These are phyloP conservation scores for Phengaris arion DNA, from an alignment of 2,888 invertebrate genomes.

Conservation along the genomic window DNA sequence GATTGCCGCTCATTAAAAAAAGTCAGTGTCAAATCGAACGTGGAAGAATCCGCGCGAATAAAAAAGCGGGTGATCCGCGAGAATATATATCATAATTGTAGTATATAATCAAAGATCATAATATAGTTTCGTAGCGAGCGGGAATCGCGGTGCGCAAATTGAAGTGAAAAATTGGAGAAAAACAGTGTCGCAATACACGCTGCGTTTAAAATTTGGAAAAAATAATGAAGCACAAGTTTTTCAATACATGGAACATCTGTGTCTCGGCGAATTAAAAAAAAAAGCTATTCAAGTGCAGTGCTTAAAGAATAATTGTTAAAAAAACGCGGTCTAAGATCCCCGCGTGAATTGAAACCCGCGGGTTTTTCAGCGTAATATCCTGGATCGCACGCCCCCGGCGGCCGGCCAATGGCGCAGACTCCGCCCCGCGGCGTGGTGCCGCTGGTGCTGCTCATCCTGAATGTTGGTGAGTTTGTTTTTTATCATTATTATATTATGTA, in stretches of 20 bases:
- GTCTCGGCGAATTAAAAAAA: neutral
- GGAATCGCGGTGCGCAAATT: too few species aligned
- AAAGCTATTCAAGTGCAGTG: neutral
- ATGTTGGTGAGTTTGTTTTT: conserved; percentile 58
- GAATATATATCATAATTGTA: neutral
- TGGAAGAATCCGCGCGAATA: conserved; percentile 32
- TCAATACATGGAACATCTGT: too few species aligned
- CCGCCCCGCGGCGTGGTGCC: conserved; percentile 63
- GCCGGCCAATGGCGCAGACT: conserved; percentile 70
- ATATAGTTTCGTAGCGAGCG: conserved; percentile 6
- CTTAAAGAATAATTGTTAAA: too few species aligned
- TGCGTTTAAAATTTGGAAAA: conserved; percentile 1
- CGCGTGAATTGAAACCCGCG: neutral
- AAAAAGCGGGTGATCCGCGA: conserved; percentile 38
- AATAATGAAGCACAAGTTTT: conserved; percentile 18
- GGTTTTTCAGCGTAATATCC: conserved; percentile 36
- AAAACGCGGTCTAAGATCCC: neutral
- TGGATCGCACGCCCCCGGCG: conserved; percentile 52
- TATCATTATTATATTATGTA: too few species aligned
- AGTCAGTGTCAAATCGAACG: conserved; percentile 38
- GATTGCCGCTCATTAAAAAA: conserved; percentile 35
- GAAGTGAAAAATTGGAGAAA: neutral
- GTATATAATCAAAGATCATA: too few species aligned
- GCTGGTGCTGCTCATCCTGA: conserved; percentile 55
- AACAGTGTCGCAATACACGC: neutral